Percentiles rank a stretch among this genome's conserved stretches.
Evolutionary conservation across 2,888 invertebrate species (phyloP).

Genomic region (Tachina fera): DNA sequence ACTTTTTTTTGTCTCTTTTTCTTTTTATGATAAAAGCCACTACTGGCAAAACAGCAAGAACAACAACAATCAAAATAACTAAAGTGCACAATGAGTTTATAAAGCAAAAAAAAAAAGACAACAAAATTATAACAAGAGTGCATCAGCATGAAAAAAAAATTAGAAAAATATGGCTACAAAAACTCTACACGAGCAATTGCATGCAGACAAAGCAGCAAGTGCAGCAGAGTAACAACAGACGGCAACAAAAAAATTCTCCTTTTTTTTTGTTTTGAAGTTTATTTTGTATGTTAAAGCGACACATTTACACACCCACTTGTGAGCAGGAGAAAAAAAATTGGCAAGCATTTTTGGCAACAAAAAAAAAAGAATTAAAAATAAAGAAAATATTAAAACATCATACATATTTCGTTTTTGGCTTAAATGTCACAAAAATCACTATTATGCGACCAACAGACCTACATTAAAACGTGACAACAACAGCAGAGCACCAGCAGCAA

Average conservation of each 20-base stretch:
- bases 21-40: constrained; percentile 22
- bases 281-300: constrained; percentile 51
- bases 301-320: constrained; percentile 42
- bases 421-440: constrained; percentile 54
- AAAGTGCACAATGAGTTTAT: constrained; percentile 70
- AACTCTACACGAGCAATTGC: constrained; percentile 52
- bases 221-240: constrained; percentile 56
- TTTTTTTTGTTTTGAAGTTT: not conserved
- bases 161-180: constrained; percentile 59
- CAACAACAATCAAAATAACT: constrained; percentile 61
- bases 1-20: not conserved
- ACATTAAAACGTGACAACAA: constrained; percentile 46
- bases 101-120: constrained; percentile 49
- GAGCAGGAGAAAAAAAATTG: constrained; percentile 37
- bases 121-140: constrained; percentile 42
- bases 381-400: constrained; percentile 26
- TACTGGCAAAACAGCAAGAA: constrained; percentile 43
- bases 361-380: constrained; percentile 7
- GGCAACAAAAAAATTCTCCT: constrained; percentile 4
- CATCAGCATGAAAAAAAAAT: constrained; percentile 2
- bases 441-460: constrained; percentile 58
- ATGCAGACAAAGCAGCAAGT: constrained; percentile 52
- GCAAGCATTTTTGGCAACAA: constrained; percentile 52
- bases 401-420: constrained; percentile 45
- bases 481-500: not conserved